These are phyloP conservation scores for Sporophila hypoxantha DNA, from an alignment of 2,113 vertebrate species.

Conservation along the genomic window DNA sequence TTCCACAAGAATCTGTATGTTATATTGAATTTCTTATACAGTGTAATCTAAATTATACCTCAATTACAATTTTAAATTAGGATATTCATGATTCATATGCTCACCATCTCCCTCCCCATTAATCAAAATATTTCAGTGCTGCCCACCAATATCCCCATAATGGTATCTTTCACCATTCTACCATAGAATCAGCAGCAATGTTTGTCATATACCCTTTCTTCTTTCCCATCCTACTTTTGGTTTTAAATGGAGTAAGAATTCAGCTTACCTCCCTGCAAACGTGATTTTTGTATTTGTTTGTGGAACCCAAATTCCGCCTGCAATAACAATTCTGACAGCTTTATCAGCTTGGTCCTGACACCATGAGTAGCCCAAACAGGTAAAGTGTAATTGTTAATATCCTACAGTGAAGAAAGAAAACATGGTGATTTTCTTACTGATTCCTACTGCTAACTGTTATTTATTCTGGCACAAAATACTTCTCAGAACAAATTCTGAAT, in stretches of 20 bases:
- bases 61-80: not conserved
- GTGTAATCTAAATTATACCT: not conserved
- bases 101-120: not conserved
- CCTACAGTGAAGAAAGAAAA: slow-evolving; percentile 48
- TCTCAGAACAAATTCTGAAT: not conserved
- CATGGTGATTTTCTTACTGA: not conserved
- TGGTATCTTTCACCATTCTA: not conserved
- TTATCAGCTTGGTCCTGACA: slow-evolving; percentile 69
- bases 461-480: not conserved
- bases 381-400: slow-evolving; percentile 76
- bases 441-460: not conserved
- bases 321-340: slow-evolving; percentile 71
- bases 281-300: slow-evolving; percentile 74
- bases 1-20: not conserved
- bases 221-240: not conserved
- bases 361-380: slow-evolving; percentile 76
- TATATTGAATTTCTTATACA: not conserved
- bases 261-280: slow-evolving; percentile 75
- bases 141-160: not conserved
- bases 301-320: slow-evolving; percentile 66
- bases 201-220: not conserved
- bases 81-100: not conserved
- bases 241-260: not conserved
- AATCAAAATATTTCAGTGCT: not conserved
- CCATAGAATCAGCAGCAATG: not conserved